Evolutionary conservation across 2,888 invertebrate genomes (phyloP), one percentile per base, ranked within the genome.

Genomic region (Coleophora deauratella): DNA sequence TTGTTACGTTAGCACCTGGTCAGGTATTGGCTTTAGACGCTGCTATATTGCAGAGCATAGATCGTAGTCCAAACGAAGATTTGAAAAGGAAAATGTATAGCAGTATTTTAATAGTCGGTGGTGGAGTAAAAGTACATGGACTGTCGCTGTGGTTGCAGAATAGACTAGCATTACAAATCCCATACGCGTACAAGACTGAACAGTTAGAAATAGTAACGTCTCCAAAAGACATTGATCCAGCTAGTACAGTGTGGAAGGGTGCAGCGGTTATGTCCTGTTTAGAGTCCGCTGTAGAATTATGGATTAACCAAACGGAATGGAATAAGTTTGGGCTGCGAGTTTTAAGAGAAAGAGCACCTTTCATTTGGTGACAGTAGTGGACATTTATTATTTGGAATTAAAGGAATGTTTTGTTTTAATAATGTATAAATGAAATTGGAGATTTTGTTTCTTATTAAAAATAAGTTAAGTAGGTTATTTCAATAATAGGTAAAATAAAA

Each of bases 51-150:
- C 94, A 95, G 62, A 95, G 97, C 59, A 97, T 98, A 51, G 97
- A 97, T 59, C 89, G 93, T 56, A 96, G 96, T 76, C 90, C 92
- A 3, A 93, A 89, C 40, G 97, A 97, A 52, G 98, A 98, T 54
- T 74, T 96, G 43, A 97, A 96, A 72, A 87, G 95, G 35, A 96
- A 97, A 78, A 97, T 98, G 96, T 97, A 96, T 67, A 94, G 94
- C 42, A 95, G 94, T 58, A 94, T 98, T 47, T 81, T 98, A 14
- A 90, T 98, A 1, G 95, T 98, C 6, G 98, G 98, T 6, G 96
- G 97, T 2, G 96, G 96, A 1, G 92, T 95, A 65, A 96, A 96
- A 74, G 92, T 96, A 52, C 89, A 91, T 38, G 96, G 84, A 0
- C 88, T 96, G 35, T 90, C 93, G 14, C 89, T 91, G 45, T 97